Percentiles rank a stretch among this genome's conserved stretches.
These are phyloP conservation scores for Acropternis orthonyx DNA, from an alignment of 2,797 vertebrate species.

Conservation along the genomic window DNA sequence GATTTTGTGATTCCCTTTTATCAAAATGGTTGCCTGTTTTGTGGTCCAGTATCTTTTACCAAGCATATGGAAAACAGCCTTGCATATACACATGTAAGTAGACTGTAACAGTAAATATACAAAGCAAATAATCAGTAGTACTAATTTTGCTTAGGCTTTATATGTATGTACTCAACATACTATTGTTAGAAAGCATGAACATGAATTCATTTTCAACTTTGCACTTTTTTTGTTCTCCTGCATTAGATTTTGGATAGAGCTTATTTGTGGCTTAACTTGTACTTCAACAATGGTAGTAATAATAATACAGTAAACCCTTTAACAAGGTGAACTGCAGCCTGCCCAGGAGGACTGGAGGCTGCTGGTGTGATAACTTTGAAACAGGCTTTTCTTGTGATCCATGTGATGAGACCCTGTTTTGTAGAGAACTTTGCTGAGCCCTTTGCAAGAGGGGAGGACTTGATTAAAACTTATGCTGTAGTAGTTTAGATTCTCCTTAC, in stretches of 20 bases:
- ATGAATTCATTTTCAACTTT: not conserved
- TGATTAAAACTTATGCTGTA: not conserved
- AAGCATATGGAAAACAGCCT: not conserved
- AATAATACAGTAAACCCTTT: not conserved
- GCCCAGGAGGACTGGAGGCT: not conserved
- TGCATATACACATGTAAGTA: rapidly evolving
- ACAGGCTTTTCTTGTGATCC: not conserved
- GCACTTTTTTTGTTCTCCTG: not conserved
- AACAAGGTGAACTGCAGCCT: not conserved
- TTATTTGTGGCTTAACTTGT: not conserved
- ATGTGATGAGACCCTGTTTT: not conserved
- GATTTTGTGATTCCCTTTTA: not conserved
- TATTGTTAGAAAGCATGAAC: not conserved
- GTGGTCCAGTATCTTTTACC: not conserved
- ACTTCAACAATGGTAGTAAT: not conserved
- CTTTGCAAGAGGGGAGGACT: not conserved
- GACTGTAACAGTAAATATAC: not conserved
- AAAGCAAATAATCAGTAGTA: not conserved
- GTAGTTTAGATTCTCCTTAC: not conserved
- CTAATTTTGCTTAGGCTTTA: not conserved
- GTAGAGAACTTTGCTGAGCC: not conserved
- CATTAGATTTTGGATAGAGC: rapidly evolving
- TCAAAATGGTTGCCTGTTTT: not conserved
- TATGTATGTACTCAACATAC: not conserved
- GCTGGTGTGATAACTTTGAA: not conserved